Evolutionary conservation across 2,113 vertebrate genomes (phyloP).

Genomic region (Taxidea taxus): DNA sequence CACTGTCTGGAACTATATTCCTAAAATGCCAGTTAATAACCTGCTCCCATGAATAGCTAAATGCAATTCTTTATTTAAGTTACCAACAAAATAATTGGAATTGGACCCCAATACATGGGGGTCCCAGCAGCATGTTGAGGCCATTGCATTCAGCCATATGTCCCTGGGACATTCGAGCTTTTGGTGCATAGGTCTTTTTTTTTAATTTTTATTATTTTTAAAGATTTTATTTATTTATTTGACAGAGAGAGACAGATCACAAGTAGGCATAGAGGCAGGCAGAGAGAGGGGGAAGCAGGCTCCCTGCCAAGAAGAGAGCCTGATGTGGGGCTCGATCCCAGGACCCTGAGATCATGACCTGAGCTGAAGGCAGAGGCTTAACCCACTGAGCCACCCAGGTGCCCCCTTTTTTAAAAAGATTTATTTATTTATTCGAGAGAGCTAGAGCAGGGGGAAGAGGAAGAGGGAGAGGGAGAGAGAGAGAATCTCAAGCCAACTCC

Average conservation of each 20-base stretch:
- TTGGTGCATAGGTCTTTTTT: background rate
- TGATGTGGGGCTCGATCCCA: too few species aligned
- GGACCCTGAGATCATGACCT: too few species aligned
- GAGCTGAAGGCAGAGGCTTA: too few species aligned
- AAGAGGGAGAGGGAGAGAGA: background rate
- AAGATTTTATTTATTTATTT: too few species aligned
- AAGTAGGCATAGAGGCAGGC: too few species aligned
- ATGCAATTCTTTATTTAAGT: background rate
- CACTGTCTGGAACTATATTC: background rate
- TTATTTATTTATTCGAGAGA: background rate
- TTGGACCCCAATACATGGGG: background rate
- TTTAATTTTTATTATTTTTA: too few species aligned
- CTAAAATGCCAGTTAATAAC: background rate
- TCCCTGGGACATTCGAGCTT: too few species aligned
- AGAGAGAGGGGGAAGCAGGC: too few species aligned
- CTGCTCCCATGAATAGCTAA: background rate
- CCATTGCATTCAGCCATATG: rapidly evolving
- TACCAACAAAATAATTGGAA: background rate
- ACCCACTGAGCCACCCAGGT: too few species aligned
- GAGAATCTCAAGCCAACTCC: background rate
- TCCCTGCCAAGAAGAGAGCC: too few species aligned
- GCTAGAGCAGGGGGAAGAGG: background rate
- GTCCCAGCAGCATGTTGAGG: background rate
- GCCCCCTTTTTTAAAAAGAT: background rate
- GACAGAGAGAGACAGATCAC: too few species aligned